Conservation (phyloP, 2,797 vertebrate genomes). For the Intellagama lesueurii region DNA sequence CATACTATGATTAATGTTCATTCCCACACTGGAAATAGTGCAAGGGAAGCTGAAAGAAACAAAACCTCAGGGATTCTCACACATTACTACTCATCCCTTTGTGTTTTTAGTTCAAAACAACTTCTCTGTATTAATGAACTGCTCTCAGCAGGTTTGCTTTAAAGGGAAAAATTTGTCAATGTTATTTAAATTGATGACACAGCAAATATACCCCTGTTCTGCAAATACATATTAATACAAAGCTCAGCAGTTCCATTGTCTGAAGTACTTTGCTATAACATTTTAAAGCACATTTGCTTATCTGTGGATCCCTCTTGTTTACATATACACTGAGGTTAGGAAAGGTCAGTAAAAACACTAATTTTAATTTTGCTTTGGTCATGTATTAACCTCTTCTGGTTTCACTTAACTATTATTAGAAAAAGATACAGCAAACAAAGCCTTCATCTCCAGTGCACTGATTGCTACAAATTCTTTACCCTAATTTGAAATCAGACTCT, state of each 20-base stretch:
- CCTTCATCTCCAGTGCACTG: constrained; percentile 54
- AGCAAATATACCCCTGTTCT: constrained; percentile 16
- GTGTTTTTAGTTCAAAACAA: not conserved
- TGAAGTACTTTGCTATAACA: constrained; percentile 42
- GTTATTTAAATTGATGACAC: not conserved
- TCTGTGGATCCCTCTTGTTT: constrained; percentile 46
- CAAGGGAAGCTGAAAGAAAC: not conserved
- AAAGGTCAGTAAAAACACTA: constrained; percentile 61
- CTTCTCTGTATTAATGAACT: constrained; percentile 1
- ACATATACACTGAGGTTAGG: constrained; percentile 30
- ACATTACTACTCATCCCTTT: not conserved
- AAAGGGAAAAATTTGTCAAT: not conserved
- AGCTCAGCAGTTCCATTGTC: constrained; percentile 51
- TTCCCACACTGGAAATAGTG: not conserved
- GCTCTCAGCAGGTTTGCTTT: not conserved
- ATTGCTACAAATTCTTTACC: constrained; percentile 34
- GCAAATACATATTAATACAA: constrained; percentile 58
- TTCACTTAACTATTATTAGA: constrained; percentile 49
- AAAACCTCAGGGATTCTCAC: not conserved
- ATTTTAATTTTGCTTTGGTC: constrained; percentile 58
- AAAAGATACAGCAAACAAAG: constrained; percentile 19
- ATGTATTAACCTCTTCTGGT: constrained; percentile 45
- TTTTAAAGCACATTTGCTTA: constrained; percentile 54
- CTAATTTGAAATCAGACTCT: constrained; percentile 49
- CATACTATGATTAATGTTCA: not conserved